Evolutionary conservation across 92 coral and sea anemone species (phyloP).

Genomic region (Parazoanthus atlanticus): DNA sequence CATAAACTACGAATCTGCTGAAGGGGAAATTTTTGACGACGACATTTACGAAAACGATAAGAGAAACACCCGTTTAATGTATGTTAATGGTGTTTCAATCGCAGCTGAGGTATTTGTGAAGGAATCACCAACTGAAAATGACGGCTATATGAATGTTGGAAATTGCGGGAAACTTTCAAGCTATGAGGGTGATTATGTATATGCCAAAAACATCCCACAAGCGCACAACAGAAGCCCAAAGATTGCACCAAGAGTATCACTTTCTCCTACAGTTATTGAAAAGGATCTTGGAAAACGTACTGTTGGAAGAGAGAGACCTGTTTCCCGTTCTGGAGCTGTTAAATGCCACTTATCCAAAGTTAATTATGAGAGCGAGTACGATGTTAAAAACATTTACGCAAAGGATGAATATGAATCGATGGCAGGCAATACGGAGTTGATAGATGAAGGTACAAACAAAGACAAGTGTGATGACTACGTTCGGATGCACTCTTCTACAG

Average conservation of each 20-base stretch:
- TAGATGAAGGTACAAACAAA: neutral
- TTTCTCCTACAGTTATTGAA: neutral
- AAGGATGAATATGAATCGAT: neutral
- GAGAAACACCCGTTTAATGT: neutral
- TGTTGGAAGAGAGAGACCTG: neutral
- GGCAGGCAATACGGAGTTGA: neutral
- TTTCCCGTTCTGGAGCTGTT: neutral
- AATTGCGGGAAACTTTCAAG: neutral
- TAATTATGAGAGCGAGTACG: neutral
- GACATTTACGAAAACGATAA: neutral
- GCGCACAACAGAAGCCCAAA: neutral
- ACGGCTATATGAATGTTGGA: neutral
- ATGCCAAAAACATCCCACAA: neutral
- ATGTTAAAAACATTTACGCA: neutral
- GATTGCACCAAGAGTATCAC: neutral
- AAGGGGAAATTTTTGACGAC: neutral
- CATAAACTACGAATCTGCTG: neutral
- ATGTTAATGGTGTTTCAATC: neutral
- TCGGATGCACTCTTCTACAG: neutral
- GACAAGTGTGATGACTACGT: neutral
- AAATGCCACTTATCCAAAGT: neutral
- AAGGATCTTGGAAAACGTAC: neutral
- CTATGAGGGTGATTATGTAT: neutral
- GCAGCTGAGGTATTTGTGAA: neutral
- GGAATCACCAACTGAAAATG: neutral